Conservation (phyloP, 1,140 invertebrate genomes). For the Meteorus sp. region DNA sequence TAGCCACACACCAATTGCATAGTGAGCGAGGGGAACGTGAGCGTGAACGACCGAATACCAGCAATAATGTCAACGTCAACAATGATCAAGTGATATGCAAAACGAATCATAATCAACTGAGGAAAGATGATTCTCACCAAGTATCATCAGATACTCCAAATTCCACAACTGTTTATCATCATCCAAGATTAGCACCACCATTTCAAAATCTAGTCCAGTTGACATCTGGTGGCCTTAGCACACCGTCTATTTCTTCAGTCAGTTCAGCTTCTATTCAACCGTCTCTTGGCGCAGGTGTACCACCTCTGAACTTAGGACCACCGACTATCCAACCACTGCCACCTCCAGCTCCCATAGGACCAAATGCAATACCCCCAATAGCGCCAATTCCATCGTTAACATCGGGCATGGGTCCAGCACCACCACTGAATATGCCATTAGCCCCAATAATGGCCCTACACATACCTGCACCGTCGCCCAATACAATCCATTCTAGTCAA, state of each 20-base stretch:
- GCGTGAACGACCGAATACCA: slow-evolving; percentile 43
- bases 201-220: no score
- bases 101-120: slow-evolving; percentile 36
- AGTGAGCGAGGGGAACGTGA: slow-evolving; percentile 57
- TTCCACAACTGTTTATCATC: slow-evolving; percentile 20
- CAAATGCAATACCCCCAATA: slow-evolving; percentile 37
- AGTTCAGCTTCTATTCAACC: slow-evolving; percentile 38
- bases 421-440: slow-evolving; percentile 39
- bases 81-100: slow-evolving; percentile 21
- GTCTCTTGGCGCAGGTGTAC: slow-evolving; percentile 32
- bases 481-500: slow-evolving; percentile 54
- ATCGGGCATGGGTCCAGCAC: slow-evolving; percentile 33
- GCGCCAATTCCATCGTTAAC: slow-evolving; percentile 37
- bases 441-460: slow-evolving; percentile 47
- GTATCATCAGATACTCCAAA: slow-evolving; percentile 30
- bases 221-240: slow-evolving; percentile 32
- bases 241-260: slow-evolving; percentile 38
- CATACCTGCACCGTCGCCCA: slow-evolving; percentile 41
- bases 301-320: slow-evolving; percentile 30
- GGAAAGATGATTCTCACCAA: slow-evolving; percentile 43
- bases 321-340: slow-evolving; percentile 35
- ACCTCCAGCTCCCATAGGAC: slow-evolving; percentile 35
- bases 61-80: slow-evolving; percentile 30
- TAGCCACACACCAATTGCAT: slow-evolving; percentile 58
- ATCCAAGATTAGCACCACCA: slow-evolving; percentile 5